Percentiles rank a stretch among this genome's conserved stretches.
phyloP scores from a whole-genome alignment of 1,140 invertebrate species.

The Drosophila nasuta region DNA sequence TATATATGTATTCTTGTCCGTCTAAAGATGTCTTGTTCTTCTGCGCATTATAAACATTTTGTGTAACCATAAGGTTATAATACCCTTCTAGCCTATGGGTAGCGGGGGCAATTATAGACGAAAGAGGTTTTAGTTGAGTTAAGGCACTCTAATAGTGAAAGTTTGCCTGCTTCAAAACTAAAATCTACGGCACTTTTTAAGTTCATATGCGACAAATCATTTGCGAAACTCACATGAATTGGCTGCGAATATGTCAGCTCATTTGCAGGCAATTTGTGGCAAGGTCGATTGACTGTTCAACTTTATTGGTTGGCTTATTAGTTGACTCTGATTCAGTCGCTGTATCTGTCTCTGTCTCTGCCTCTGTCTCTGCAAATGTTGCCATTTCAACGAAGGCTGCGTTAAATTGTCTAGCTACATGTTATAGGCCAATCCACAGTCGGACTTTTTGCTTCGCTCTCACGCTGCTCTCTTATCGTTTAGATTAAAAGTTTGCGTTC shows the following conservation, averaged over 20 bases:
- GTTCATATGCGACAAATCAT: not conserved
- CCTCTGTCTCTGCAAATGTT: not conserved
- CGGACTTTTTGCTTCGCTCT: not conserved
- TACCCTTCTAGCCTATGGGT: too few species aligned
- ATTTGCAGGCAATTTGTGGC: not conserved
- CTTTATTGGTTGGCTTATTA: conserved; percentile 3
- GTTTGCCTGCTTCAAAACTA: not conserved
- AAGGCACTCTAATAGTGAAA: too few species aligned
- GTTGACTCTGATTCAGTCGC: not conserved
- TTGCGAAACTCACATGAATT: not conserved
- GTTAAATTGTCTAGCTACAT: conserved; percentile 10
- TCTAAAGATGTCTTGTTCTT: too few species aligned
- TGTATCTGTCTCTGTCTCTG: not conserved
- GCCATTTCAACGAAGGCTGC: conserved; percentile 6
- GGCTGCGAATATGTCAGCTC: not conserved
- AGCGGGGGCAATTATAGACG: not conserved
- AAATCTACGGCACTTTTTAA: not conserved
- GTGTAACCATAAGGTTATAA: too few species aligned
- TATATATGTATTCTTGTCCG: too few species aligned
- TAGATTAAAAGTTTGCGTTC: conserved; percentile 54
- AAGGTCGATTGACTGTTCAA: not conserved
- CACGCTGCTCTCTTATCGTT: conserved; percentile 29
- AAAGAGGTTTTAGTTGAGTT: not conserved
- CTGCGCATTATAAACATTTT: too few species aligned
- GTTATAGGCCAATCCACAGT: not conserved